Evolutionary conservation across 2,888 invertebrate species (phyloP), one percentile per base, ranked within the genome.

Genomic region (Hirtodrosophila cameraria): DNA sequence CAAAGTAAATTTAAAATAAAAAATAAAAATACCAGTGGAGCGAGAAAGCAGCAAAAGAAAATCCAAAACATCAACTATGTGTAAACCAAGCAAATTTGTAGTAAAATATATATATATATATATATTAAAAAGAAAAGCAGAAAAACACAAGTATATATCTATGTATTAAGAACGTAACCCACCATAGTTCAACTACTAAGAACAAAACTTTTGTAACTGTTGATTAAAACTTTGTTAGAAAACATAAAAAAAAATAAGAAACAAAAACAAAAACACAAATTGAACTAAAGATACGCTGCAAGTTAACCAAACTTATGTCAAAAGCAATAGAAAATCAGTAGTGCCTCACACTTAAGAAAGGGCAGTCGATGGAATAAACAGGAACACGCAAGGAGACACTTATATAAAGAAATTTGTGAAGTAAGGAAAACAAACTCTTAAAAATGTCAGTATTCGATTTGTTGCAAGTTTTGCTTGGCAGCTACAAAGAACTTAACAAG

Each of bases 111-210:
- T 12, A 48, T 18, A 36, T 5, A 43, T 49, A 39, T 48, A 30
- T 28, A 23, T 42, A 55, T 11, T 30, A 61, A 58, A 48, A 35
- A 8, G 41, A 46, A 63, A 6, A 9, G 39, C 12, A 48, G 6
- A 42, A 42, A 35, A 36, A 62, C 50, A 63, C 59, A 55, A 55
- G 46, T 61, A 61, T 53, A 53, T 75, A 53, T 75, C 68, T 81
- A 81, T 75, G 66, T 63, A 68, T 70, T 81, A 81, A 83, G 75
- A 82, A 85, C 68, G 80, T 77, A 85, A 85, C 82, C 82, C 82
- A 83, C 82, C 82, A 83, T 84, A 82, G 82, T 83, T 85, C 82
- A 79, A 77, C 64, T 72, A 79, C 76, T 79, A 73, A 60, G 84
- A 81, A 85, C 79, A 79, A 82, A 81, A 76, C 53, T 81, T 81